Conservation (phyloP, 2,113 vertebrate genomes). For the Malurus alboscapulatus region DNA sequence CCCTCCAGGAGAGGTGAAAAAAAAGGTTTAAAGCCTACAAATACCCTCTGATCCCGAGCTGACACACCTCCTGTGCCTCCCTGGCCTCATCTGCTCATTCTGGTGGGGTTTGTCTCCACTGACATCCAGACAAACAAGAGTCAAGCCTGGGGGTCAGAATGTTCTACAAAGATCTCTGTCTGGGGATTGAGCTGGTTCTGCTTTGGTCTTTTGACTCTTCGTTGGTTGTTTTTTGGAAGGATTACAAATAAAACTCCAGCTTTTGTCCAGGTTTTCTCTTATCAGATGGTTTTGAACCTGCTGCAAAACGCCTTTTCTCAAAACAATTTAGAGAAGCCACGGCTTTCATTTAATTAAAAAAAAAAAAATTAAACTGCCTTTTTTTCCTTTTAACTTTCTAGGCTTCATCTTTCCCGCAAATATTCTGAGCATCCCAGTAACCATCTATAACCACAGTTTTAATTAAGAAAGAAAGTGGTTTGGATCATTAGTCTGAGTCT, state of each 20-base stretch:
- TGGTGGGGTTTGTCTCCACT: neutral
- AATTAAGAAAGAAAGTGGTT: conserved; percentile 41
- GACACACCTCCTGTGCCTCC: neutral
- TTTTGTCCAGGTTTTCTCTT: neutral
- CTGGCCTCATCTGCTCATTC: neutral
- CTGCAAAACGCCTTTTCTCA: neutral
- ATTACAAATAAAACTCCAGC: neutral
- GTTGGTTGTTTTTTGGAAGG: neutral
- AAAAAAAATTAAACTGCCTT: neutral
- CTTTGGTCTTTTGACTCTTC: neutral
- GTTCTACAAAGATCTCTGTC: neutral
- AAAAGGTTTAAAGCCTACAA: neutral
- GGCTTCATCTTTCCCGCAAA: neutral
- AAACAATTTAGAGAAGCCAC: neutral
- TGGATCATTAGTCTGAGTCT: conserved; percentile 19
- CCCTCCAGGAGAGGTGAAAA: neutral
- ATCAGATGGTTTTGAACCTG: neutral
- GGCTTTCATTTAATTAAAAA: neutral
- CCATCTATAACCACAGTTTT: neutral
- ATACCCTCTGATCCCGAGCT: neutral
- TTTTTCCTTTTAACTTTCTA: neutral
- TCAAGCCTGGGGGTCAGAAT: neutral
- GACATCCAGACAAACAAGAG: neutral
- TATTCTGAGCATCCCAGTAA: neutral
- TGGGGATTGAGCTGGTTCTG: neutral